Percentiles rank a stretch among this genome's conserved stretches.
Evolutionary conservation across 2,888 invertebrate species (phyloP).

Genomic region (Pachliopta kotzebuea): DNA sequence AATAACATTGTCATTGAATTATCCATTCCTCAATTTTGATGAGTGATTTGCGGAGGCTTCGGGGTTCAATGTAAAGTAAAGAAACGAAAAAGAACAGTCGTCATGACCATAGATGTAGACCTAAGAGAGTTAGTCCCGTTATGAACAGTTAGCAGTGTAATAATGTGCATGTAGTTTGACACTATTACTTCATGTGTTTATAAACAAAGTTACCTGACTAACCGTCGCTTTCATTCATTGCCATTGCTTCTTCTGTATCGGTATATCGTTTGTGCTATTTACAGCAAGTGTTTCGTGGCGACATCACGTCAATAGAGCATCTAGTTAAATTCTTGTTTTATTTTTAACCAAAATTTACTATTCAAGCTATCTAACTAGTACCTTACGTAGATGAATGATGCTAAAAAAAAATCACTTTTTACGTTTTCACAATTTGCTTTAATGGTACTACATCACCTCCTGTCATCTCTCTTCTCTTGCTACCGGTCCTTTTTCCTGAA

Average conservation of each 20-base stretch:
- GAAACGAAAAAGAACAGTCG: constrained; percentile 69
- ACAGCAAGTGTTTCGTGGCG: constrained; percentile 52
- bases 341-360: constrained; percentile 18
- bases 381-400: constrained; percentile 22
- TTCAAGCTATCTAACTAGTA: constrained; percentile 15
- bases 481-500: constrained; percentile 58
- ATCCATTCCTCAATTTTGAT: constrained; percentile 72
- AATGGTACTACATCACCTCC: constrained; percentile 49
- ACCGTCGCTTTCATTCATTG: constrained; percentile 61
- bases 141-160: constrained; percentile 63
- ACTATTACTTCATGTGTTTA: constrained; percentile 79
- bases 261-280: constrained; percentile 38
- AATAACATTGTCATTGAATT: constrained; percentile 37
- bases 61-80: constrained; percentile 35
- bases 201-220: constrained; percentile 79
- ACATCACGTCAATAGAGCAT: constrained; percentile 14
- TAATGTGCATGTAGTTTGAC: constrained; percentile 65
- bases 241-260: constrained; percentile 46
- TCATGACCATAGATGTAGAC: constrained; percentile 77
- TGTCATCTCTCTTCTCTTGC: constrained; percentile 37
- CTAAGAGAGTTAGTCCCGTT: constrained; percentile 47
- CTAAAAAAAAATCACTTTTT: constrained; percentile 30
- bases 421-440: constrained; percentile 51
- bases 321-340: constrained; percentile 29
- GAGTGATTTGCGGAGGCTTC: constrained; percentile 70